Evolutionary conservation across 1,140 invertebrate species (phyloP).

Genomic region (Marisa cornuarietis): DNA sequence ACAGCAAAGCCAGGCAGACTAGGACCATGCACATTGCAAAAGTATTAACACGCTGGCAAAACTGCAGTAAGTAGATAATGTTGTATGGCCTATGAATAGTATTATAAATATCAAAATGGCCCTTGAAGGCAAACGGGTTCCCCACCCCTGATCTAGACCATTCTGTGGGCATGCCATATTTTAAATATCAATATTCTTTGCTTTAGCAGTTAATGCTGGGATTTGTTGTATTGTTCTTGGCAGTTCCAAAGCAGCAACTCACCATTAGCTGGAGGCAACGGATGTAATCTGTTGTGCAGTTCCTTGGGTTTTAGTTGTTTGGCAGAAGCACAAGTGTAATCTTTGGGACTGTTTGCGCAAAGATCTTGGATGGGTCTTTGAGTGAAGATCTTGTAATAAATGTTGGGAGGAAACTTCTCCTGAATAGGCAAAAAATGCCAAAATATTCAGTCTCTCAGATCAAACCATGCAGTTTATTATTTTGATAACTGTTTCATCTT

Average conservation of each 20-base stretch:
- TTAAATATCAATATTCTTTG: too few species aligned
- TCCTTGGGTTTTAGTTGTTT: slow-evolving; percentile 56
- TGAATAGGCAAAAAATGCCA: slow-evolving; percentile 25
- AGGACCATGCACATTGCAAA: too few species aligned
- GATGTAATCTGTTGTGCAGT: slow-evolving; percentile 41
- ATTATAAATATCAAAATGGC: too few species aligned
- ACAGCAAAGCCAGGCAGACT: too few species aligned
- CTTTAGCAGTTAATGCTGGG: too few species aligned
- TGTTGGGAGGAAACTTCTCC: slow-evolving; percentile 66
- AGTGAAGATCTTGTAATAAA: slow-evolving; percentile 68
- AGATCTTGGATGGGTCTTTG: slow-evolving; percentile 65
- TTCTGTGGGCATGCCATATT: too few species aligned
- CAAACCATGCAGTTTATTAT: background rate
- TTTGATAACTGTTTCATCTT: background rate
- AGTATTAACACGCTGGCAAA: too few species aligned
- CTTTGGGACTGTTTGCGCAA: slow-evolving; percentile 65
- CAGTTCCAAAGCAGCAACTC: background rate
- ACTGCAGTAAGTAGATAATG: too few species aligned
- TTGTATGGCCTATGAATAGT: background rate
- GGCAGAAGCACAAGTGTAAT: slow-evolving; percentile 56
- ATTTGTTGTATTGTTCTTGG: too few species aligned
- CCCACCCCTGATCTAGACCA: too few species aligned
- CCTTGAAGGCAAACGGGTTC: too few species aligned
- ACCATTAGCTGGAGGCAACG: slow-evolving; percentile 10
- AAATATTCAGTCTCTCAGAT: too few species aligned